These are phyloP conservation scores for Opisthograptis luteolata DNA, from an alignment of 2,888 invertebrate species.

Conservation along the genomic window DNA sequence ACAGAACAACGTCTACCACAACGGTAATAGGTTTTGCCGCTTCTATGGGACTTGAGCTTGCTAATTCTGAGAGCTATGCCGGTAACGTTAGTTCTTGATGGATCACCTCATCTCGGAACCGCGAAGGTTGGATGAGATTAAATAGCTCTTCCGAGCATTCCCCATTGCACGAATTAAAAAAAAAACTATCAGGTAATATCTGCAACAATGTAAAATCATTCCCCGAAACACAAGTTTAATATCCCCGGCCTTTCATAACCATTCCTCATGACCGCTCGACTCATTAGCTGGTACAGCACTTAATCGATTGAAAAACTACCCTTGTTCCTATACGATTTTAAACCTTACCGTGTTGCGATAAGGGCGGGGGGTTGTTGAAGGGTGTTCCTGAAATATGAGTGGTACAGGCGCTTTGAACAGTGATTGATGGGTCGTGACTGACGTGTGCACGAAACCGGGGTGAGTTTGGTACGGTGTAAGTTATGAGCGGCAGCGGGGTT, in stretches of 20 bases:
- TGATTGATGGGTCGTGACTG: slow-evolving; percentile 81
- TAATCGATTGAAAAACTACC: slow-evolving; percentile 71
- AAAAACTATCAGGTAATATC: neutral
- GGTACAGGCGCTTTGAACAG: slow-evolving; percentile 73
- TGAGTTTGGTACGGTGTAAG: slow-evolving; percentile 47
- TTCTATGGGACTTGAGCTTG: too few relatives aligned
- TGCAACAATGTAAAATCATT: slow-evolving; percentile 11
- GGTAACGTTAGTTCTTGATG: too few relatives aligned
- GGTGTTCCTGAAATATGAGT: slow-evolving; percentile 74
- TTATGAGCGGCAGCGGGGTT: slow-evolving; percentile 33
- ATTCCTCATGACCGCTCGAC: slow-evolving; percentile 38
- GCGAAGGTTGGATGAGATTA: too few relatives aligned
- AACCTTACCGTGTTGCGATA: slow-evolving; percentile 50
- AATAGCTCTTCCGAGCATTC: too few relatives aligned
- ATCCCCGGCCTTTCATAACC: slow-evolving; percentile 34
- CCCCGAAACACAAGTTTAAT: slow-evolving; percentile 29
- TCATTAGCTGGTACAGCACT: slow-evolving; percentile 61
- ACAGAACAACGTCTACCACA: too few relatives aligned
- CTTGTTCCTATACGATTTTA: slow-evolving; percentile 38
- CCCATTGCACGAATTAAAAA: too few relatives aligned
- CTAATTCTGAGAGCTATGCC: too few relatives aligned
- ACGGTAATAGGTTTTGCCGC: too few relatives aligned
- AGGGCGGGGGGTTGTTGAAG: slow-evolving; percentile 39
- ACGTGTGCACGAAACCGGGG: slow-evolving; percentile 74
- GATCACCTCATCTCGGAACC: too few relatives aligned